Evolutionary conservation across 1,140 invertebrate genomes (phyloP), one percentile per base, ranked within the genome.

Genomic region (Drosophila setifemur): DNA sequence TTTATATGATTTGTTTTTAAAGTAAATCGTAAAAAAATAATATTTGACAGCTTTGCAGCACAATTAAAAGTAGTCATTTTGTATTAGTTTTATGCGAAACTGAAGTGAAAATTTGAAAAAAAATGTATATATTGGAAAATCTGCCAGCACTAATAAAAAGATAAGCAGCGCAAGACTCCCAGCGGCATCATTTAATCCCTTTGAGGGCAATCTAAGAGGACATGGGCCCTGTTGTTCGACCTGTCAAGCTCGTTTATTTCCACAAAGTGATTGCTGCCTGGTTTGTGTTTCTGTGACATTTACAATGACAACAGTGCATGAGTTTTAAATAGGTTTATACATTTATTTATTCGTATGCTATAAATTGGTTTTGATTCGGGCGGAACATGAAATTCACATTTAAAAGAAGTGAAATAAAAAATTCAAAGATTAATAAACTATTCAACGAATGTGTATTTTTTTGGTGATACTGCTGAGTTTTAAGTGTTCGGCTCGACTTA

Each of bases 291-390:
- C 19, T 12, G 29, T 16, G 26, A 21, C 12, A 42, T 35, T 66
- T 26, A 21, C 40, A 49, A 49, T 26, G 40, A 66, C 19, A 61
- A 39, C 12, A 23, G 3, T 28, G 5, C 18, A 19, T 12, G 3
- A 2, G 6, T 48, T 69, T 70, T n/a, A 44, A 42, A 39, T 50
- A 69, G 28, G 28, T 60, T 60, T 50, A 69, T 52, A 29, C 61
- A 77, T 66, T 52, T 66, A 45, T 57, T 72, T 72, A 48, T 55
- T 61, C 63, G 16, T 42, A 44, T 53, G 23, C 29, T 18, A 14
- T 37, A 31, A 26, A 47, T 31, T n/a, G n/a, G 43, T 23, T 12
- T 25, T 50, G 11, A 44, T 47, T 53, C 28, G 25, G 16, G 50
- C 9, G 49, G n/a, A 19, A 18, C 31, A 33, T 25, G 19, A 26